Conservation (phyloP, 2,888 invertebrate genomes). For the Polymixis lichenea region DNA sequence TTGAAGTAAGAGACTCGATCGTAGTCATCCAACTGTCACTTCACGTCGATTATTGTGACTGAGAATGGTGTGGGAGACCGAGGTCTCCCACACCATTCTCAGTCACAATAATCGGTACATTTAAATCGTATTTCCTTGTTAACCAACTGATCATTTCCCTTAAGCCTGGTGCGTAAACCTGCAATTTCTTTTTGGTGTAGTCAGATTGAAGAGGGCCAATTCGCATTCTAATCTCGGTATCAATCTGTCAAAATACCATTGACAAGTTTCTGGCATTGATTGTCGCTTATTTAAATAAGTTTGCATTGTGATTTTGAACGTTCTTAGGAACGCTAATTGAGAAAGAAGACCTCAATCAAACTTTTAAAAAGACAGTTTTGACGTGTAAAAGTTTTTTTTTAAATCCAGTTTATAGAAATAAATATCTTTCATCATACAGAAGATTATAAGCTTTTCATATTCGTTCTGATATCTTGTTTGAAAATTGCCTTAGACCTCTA, state of each 20-base stretch:
- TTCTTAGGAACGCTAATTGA: too few species aligned
- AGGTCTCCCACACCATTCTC: constrained; percentile 88
- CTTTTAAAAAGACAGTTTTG: neutral
- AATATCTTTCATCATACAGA: neutral
- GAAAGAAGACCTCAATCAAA: neutral
- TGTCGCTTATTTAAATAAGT: too few species aligned
- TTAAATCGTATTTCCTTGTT: constrained; percentile 89
- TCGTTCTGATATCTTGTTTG: neutral
- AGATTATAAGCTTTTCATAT: neutral
- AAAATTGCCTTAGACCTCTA: neutral
- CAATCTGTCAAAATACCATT: too few species aligned
- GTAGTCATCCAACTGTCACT: constrained; percentile 78
- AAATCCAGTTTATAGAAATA: neutral
- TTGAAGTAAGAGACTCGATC: constrained; percentile 76
- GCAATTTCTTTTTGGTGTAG: constrained; percentile 14
- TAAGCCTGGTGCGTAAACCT: constrained; percentile 92
- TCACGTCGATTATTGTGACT: too few species aligned
- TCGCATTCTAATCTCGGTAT: too few species aligned
- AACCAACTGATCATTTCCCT: constrained; percentile 92
- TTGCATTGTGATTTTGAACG: too few species aligned
- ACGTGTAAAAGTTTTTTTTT: neutral
- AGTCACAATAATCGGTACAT: constrained; percentile 72
- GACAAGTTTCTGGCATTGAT: too few species aligned
- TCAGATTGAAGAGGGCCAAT: neutral
- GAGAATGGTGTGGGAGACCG: too few species aligned